Base-by-base conservation (phyloP, 1,140 invertebrate genomes). In the Drosophila pruinosa region DNA sequence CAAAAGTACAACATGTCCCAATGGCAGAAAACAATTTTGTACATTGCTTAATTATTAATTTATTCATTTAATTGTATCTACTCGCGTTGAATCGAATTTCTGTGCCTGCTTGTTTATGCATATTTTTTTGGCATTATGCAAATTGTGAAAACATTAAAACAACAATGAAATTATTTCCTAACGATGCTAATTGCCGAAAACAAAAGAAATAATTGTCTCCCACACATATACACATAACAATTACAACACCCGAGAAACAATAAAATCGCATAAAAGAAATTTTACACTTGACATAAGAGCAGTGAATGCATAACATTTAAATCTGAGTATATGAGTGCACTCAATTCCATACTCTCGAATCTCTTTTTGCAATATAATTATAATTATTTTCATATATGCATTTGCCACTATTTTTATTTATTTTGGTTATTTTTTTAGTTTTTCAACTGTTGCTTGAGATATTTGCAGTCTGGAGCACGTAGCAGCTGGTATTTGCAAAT, bases 221-320 rank as follows among this genome's bases (percentile, higher is more conserved):
- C 45, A 43, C 6, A 17, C 14, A 36, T 19, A 48, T n/a, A 39
- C 41, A 48, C 63, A 41, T 45, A 47, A 43, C 56, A 39, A 26
- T 48, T 48, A 22, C 36, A 58, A 47, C 3, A 36, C 24, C 12
- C 10, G 39, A 71, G 54, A 70, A 58, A 52, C 63, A 69, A 80
- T 77, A 68, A 79, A 85, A 86, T 80, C 63, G 63, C 68, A 86
- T 77, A 81, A 77, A 80, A 74, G 63, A 81, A 61, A 73, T 85
- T 56, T 72, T 64, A 71, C 79, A 75, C 70, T 82, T 62, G 78
- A 34, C 72, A 28, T 61, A 17, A 34, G 53, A 68, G 21, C 31
- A 41, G 52, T 54, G 47, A 62, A 47, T 63, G 69, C 53, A 76
- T 58, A 57, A 57, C n/a, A 64, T 22, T 8, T 34, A 26, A 58